Evolutionary conservation across 2,797 vertebrate genomes (phyloP), one percentile per base, ranked within the genome.

Genomic region (Ptychobarbus kaznakovi): DNA sequence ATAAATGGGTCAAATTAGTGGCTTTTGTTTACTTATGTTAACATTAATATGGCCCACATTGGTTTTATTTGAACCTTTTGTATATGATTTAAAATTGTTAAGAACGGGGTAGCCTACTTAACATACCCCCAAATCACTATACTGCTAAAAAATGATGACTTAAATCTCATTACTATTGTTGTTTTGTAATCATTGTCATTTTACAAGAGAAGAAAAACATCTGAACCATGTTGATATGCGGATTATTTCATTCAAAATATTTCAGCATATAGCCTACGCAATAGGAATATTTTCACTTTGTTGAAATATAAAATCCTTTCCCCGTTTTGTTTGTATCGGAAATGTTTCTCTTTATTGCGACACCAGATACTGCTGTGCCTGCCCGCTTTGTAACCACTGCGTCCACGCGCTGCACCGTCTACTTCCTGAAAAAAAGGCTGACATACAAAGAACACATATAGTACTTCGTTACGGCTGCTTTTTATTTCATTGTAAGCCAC

Each of bases 311-410:
- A 25, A 25, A 11, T 3, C 15, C 0, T 15, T 66, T 40, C 7
- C 20, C 28, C 38, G 28, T 46, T 81, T 69, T 65, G 42, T 80
- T 56, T 80, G 22, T 78, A 35, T 58, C 12, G n/a, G n/a, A 70
- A 32, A 69, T 49, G 35, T 38, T 58, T 42, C n/a, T 76, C n/a
- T 74, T 20, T 85, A 73, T 85, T 80, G 83, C 83, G 83, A 78
- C 83, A 84, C 13, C 68, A 80, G 75, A 35, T 44, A 2, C 61
- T 69, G 40, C 40, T 42, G 9, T 44, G 35, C 65, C 65, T 58
- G n/a, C 56, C 51, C 75, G 51, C 61, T 73, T 73, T 65, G 44
- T 83, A 77, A 79, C 81, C 76, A 63, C 81, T 65, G 77, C 83
- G 28, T 65, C 76, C 83, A 61, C 76, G 53, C 83, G 76, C 68